phyloP scores from a whole-genome alignment of 2,797 vertebrate genomes.

The Falco novaeseelandiae region DNA sequence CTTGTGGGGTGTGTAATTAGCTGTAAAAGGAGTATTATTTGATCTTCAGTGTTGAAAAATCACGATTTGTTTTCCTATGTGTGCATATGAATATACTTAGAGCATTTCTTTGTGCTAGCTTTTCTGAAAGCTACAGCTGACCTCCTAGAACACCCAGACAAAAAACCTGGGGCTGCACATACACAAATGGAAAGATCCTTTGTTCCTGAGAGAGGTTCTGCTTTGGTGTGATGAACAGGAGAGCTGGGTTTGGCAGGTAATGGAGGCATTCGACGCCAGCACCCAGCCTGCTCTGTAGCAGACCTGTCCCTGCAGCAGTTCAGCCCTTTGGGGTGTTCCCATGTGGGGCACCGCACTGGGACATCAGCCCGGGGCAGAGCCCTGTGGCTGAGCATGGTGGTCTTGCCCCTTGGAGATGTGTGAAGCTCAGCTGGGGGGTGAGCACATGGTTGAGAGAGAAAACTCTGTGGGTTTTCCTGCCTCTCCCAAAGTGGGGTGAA shows the following conservation, averaged over 20 bases:
- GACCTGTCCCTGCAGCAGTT: background rate
- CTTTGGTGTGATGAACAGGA: background rate
- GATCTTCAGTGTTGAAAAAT: slow-evolving; percentile 67
- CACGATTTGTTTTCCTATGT: slow-evolving; percentile 58
- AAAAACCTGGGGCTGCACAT: background rate
- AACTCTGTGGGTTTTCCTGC: background rate
- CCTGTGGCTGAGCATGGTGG: rapidly evolving
- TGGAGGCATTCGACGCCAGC: rapidly evolving
- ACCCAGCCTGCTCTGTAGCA: rapidly evolving
- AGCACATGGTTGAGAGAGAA: background rate
- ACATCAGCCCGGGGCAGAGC: background rate
- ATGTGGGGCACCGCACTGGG: rapidly evolving
- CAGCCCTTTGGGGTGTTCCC: background rate
- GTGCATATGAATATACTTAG: background rate
- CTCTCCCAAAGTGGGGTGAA: background rate
- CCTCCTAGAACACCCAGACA: background rate
- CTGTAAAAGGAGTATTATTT: slow-evolving; percentile 69
- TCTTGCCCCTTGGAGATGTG: background rate
- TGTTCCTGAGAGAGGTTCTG: background rate
- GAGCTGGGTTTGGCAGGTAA: background rate
- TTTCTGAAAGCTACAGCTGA: background rate
- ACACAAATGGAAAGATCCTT: background rate
- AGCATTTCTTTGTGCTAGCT: background rate
- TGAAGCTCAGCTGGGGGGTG: rapidly evolving
- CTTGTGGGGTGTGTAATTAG: slow-evolving; percentile 66